Conservation (phyloP, 2,888 invertebrate genomes). For the Rugalucina vietnamica region DNA sequence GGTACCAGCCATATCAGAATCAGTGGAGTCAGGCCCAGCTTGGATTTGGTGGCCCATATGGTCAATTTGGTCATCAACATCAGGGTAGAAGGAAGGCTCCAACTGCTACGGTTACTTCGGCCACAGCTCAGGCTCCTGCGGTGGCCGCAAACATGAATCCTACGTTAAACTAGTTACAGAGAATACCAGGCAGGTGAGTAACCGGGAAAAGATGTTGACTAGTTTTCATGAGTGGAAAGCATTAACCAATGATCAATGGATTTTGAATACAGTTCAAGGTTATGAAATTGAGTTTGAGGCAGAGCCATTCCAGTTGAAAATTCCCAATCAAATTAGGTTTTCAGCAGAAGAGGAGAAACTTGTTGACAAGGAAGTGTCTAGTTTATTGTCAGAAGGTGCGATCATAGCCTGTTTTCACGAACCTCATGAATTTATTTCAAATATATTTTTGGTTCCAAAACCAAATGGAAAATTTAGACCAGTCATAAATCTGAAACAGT, state of each 20-base stretch:
- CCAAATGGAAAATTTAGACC: slow-evolving; percentile 32
- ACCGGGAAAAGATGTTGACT: neutral
- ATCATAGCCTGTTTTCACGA: neutral
- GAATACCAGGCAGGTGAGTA: neutral
- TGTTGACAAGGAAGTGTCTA: neutral
- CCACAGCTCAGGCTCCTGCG: neutral
- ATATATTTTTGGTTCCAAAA: slow-evolving; percentile 6
- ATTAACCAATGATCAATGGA: slow-evolving; percentile 9
- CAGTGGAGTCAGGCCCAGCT: neutral
- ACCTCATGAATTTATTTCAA: slow-evolving; percentile 8
- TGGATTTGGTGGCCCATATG: neutral
- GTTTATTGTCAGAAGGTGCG: neutral
- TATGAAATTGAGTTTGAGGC: neutral
- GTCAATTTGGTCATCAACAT: neutral
- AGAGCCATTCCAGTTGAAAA: neutral
- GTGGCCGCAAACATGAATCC: neutral
- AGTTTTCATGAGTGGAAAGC: neutral
- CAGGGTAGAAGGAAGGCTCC: neutral
- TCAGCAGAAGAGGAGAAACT: neutral
- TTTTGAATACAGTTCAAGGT: neutral
- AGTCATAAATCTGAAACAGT: slow-evolving; percentile 19
- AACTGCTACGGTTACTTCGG: neutral
- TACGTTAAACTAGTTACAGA: neutral
- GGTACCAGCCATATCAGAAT: neutral
- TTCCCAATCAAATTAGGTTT: slow-evolving; percentile 10